Evolutionary conservation across 2,797 vertebrate genomes (phyloP).

Genomic region (Cichlasoma orientale): DNA sequence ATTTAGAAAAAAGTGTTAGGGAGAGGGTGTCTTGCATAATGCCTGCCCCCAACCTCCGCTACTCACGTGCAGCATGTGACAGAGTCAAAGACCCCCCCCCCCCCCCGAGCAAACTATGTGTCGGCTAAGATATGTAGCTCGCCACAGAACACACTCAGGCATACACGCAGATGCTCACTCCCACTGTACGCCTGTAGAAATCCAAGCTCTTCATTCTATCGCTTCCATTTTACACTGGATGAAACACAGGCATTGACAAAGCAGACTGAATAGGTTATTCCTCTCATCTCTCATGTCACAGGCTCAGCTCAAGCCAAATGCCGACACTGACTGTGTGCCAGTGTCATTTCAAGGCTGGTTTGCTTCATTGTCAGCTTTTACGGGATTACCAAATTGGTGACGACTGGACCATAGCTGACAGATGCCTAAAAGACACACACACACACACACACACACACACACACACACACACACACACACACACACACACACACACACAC

Average conservation of each 20-base stretch:
- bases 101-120: constrained; percentile 61
- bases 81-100: constrained; percentile 65
- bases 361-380: constrained; percentile 60
- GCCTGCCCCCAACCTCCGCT: constrained; percentile 29
- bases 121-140: constrained; percentile 60
- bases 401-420: constrained; percentile 43
- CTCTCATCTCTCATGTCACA: constrained; percentile 35
- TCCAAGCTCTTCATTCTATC: background rate
- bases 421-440: constrained; percentile 5
- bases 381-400: constrained; percentile 50
- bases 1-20: constrained; percentile 37
- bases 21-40: constrained; percentile 63
- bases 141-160: constrained; percentile 43
- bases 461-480: background rate
- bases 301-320: constrained; percentile 14
- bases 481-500: background rate
- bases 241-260: constrained; percentile 23
- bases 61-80: constrained; percentile 79
- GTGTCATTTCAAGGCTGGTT: constrained; percentile 42
- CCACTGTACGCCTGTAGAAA: constrained; percentile 45
- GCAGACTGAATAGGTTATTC: constrained; percentile 34
- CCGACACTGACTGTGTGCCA: background rate
- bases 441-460: background rate
- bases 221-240: constrained; percentile 6
- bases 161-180: constrained; percentile 55